Evolutionary conservation across 2,797 vertebrate species (phyloP).

Genomic region (Pseudomugil tenellus): DNA sequence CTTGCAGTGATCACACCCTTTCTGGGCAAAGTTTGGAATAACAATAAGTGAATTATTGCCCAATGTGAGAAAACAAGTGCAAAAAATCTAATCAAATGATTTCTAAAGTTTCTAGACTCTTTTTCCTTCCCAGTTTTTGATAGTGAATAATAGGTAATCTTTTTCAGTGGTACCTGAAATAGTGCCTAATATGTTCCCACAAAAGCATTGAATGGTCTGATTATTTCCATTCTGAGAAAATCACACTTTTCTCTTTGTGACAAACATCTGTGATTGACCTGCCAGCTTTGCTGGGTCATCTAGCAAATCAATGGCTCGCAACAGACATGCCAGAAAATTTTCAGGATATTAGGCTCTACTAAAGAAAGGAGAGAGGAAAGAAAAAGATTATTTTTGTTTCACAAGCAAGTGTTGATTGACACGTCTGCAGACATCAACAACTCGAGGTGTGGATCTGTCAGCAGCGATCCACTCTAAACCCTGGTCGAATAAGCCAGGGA

Average conservation of each 20-base stretch:
- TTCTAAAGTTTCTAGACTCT: conserved; percentile 62
- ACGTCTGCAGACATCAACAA: conserved; percentile 60
- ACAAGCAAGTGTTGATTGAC: conserved; percentile 63
- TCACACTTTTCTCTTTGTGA: conserved; percentile 39
- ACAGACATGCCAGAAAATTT: conserved; percentile 24
- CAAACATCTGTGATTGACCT: conserved; percentile 70
- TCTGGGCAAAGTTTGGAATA: conserved; percentile 62
- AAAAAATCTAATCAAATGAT: conserved; percentile 61
- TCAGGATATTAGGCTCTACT: conserved; percentile 16
- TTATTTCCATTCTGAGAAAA: conserved; percentile 64
- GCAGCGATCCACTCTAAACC: conserved; percentile 64
- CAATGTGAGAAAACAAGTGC: conserved; percentile 65
- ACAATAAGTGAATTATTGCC: conserved; percentile 71
- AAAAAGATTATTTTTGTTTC: conserved; percentile 50
- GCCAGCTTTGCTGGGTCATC: conserved; percentile 44
- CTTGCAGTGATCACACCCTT: conserved; percentile 69
- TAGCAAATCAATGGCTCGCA: conserved; percentile 54
- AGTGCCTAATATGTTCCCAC: conserved; percentile 38
- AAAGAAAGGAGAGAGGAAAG: conserved; percentile 12
- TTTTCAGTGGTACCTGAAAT: conserved; percentile 36
- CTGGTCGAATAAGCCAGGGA: conserved; percentile 57
- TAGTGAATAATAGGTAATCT: conserved; percentile 68
- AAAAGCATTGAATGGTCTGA: conserved; percentile 45
- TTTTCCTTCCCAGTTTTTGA: conserved; percentile 56
- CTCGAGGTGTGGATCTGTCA: conserved; percentile 68